These are phyloP conservation scores for Phalacrocorax carbo DNA, from an alignment of 2,113 vertebrate genomes.

Conservation along the genomic window DNA sequence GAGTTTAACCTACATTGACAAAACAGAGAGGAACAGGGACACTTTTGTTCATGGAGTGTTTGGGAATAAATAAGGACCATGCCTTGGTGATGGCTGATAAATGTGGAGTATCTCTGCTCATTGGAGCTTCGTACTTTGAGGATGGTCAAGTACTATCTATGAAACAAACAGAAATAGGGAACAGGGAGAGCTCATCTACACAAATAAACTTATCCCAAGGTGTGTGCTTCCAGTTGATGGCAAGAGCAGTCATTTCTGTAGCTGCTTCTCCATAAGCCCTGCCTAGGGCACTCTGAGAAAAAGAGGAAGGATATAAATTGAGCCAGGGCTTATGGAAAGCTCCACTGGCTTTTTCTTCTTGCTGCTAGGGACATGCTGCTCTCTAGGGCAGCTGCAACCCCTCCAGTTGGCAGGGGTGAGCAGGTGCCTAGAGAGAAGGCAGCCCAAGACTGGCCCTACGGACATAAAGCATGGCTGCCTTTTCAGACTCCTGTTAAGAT, in stretches of 20 bases:
- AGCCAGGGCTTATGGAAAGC: background rate
- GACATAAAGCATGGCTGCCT: background rate
- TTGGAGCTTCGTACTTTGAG: fast-evolving
- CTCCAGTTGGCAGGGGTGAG: background rate
- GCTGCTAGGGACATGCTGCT: background rate
- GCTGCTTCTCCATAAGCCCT: fast-evolving
- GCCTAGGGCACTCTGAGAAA: background rate
- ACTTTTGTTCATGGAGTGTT: fast-evolving
- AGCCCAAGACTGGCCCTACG: background rate
- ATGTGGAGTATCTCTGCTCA: background rate
- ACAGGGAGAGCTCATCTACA: background rate
- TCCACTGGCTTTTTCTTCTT: background rate
- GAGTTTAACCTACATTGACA: background rate
- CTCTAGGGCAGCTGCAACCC: background rate
- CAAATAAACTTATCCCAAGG: background rate
- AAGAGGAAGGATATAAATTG: background rate
- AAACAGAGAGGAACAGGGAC: background rate
- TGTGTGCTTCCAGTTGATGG: background rate
- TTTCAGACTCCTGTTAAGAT: background rate
- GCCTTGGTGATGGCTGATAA: background rate
- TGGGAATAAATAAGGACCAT: background rate
- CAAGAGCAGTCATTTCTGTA: background rate
- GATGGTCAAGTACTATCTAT: background rate
- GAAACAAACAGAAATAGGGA: background rate
- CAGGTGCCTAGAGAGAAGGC: background rate